Evolutionary conservation across 2,113 vertebrate species (phyloP).

Genomic region (Rhinolophus ferrumequinum): DNA sequence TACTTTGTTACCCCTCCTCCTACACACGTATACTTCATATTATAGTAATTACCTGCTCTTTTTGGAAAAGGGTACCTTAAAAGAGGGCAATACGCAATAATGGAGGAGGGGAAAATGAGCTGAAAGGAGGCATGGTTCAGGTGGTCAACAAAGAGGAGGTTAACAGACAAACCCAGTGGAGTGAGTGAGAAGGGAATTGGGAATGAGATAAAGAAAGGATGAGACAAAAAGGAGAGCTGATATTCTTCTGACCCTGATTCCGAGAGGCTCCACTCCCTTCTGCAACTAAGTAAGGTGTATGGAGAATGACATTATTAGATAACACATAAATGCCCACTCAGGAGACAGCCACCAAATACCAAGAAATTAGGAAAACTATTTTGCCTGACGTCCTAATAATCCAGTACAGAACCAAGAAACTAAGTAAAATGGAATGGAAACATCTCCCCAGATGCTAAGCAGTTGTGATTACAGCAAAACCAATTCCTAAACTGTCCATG

Average conservation of each 20-base stretch:
- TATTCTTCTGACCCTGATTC: not conserved
- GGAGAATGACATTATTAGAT: not conserved
- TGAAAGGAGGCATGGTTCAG: slow-evolving; percentile 19
- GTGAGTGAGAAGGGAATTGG: not conserved
- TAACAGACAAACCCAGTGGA: not conserved
- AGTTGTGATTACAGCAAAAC: not conserved
- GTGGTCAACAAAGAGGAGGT: not conserved
- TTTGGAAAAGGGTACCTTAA: not conserved
- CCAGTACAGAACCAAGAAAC: not conserved
- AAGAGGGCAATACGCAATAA: not conserved
- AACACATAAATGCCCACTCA: not conserved
- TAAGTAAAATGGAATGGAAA: not conserved
- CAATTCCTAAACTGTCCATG: not conserved
- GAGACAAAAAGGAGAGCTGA: slow-evolving; percentile 64
- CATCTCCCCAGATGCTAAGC: not conserved
- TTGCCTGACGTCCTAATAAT: not conserved
- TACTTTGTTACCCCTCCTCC: not conserved
- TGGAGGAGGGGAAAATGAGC: not conserved
- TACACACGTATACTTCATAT: not conserved
- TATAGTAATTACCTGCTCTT: not conserved
- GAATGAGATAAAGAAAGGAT: not conserved
- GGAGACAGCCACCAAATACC: not conserved
- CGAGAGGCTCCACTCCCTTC: not conserved
- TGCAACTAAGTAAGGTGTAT: not conserved
- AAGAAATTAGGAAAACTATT: not conserved